Percentiles rank a stretch among this genome's conserved stretches.
These are phyloP conservation scores for Scyliorhinus canicula DNA, from an alignment of 2,797 vertebrate species.

Conservation along the genomic window DNA sequence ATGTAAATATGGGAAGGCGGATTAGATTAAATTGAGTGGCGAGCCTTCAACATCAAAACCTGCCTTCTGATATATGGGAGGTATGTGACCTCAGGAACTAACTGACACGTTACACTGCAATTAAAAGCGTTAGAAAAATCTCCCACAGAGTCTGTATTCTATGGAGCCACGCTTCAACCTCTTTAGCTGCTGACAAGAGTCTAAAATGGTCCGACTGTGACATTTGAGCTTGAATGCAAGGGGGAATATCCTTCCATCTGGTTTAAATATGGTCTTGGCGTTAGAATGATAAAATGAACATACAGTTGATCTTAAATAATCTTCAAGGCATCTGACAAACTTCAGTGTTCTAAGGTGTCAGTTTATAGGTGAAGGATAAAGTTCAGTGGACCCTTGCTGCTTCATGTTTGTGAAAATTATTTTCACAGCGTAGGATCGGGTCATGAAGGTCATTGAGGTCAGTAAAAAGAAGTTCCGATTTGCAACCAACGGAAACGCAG, in stretches of 20 bases:
- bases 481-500: neutral
- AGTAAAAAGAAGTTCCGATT: neutral
- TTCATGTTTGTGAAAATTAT: neutral
- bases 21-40: neutral
- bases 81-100: neutral
- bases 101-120: neutral
- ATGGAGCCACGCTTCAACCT: neutral
- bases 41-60: neutral
- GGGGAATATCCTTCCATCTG: neutral
- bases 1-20: neutral
- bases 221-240: neutral
- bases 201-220: neutral
- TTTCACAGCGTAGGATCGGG: neutral
- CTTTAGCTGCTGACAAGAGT: neutral
- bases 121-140: neutral
- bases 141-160: neutral
- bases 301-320: neutral
- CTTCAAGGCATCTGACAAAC: neutral
- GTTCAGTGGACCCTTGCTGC: neutral
- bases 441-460: neutral
- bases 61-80: neutral
- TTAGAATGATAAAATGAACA: neutral
- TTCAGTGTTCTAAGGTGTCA: neutral
- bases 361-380: neutral
- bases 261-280: neutral